Evolutionary conservation across 2,888 invertebrate species (phyloP).

Genomic region (Leucozona laternaria): DNA sequence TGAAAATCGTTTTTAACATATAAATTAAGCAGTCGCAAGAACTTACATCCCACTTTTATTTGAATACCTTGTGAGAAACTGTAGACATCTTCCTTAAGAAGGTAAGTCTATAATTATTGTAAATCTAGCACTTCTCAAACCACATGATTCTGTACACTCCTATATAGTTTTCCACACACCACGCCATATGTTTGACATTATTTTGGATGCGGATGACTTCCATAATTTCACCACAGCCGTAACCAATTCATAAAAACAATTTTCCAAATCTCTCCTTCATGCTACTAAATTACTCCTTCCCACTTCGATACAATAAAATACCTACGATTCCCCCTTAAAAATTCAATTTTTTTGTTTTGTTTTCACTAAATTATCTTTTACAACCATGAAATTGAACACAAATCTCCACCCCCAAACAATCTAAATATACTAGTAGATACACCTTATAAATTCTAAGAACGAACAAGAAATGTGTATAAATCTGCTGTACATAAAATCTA

Average conservation of each 20-base stretch:
- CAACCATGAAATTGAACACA: slow-evolving; percentile 43
- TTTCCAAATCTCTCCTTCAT: neutral
- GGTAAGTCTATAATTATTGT: too few relatives aligned
- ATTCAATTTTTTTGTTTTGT: neutral
- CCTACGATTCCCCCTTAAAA: neutral
- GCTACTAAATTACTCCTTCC: neutral
- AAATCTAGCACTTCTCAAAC: neutral
- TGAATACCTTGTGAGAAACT: too few relatives aligned
- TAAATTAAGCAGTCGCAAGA: too few relatives aligned
- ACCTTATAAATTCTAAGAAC: slow-evolving; percentile 45
- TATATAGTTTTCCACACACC: neutral
- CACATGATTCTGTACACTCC: neutral
- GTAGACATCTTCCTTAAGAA: too few relatives aligned
- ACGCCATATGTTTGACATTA: neutral
- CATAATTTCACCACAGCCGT: neutral
- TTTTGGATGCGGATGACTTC: neutral
- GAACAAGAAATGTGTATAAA: slow-evolving; percentile 18
- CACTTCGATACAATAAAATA: neutral
- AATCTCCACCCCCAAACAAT: neutral
- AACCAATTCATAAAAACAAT: neutral
- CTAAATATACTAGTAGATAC: neutral
- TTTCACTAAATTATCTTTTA: slow-evolving; percentile 2
- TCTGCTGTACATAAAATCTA: slow-evolving; percentile 16
- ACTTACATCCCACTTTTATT: too few relatives aligned
- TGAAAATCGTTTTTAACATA: too few relatives aligned